Conservation (phyloP, 2,113 vertebrate species). For the Butorides virescens region DNA sequence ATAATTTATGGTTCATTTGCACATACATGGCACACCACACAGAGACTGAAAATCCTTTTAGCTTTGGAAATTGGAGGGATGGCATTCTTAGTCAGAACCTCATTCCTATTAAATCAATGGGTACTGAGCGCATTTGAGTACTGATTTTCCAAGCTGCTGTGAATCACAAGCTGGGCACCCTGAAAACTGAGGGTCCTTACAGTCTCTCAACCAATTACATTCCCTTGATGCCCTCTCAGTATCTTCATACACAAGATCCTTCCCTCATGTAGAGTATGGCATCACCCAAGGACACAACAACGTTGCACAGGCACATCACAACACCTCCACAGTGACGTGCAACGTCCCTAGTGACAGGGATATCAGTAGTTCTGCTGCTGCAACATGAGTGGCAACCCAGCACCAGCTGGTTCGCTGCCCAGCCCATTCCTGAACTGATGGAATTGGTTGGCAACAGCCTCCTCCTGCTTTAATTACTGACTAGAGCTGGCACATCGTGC, state of each 20-base stretch:
- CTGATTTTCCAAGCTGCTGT: not conserved
- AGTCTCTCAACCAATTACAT: not conserved
- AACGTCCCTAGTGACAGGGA: fast-evolving
- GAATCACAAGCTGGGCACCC: not conserved
- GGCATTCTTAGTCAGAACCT: not conserved
- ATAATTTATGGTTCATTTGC: not conserved
- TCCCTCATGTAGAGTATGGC: not conserved
- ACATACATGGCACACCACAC: not conserved
- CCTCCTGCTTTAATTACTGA: not conserved
- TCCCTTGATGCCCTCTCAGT: not conserved
- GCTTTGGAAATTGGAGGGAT: not conserved
- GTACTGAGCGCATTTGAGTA: not conserved
- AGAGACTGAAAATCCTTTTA: not conserved
- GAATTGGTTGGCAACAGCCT: not conserved
- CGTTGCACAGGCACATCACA: fast-evolving
- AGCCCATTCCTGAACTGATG: not conserved
- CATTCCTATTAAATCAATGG: not conserved
- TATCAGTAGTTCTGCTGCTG: not conserved
- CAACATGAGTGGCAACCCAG: not conserved
- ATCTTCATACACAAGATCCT: not conserved
- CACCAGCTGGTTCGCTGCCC: not conserved
- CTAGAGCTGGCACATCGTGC: not conserved
- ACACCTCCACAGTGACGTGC: not conserved
- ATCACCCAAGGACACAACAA: not conserved
- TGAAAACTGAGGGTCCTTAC: not conserved